phyloP scores from a whole-genome alignment of 2,113 vertebrate species.

The Myxocyprinus asiaticus region DNA sequence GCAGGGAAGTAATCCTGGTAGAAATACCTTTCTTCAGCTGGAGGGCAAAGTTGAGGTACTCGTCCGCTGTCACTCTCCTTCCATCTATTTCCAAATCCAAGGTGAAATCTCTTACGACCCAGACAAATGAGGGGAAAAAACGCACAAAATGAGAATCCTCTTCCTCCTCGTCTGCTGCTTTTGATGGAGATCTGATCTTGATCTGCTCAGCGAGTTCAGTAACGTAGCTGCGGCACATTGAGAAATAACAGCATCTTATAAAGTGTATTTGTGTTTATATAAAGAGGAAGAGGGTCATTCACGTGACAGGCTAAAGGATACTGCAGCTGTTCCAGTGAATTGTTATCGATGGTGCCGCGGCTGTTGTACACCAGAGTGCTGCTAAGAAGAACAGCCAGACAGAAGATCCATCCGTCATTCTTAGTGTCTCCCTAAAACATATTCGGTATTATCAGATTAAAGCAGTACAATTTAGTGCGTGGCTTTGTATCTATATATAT shows the following conservation, averaged over 20 bases:
- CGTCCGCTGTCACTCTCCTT: slow-evolving; percentile 42
- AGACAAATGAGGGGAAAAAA: slow-evolving; percentile 75
- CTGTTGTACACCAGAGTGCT: slow-evolving; percentile 66
- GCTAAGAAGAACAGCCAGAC: slow-evolving; percentile 62
- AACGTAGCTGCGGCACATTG: slow-evolving; percentile 62
- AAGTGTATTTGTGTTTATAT: neutral
- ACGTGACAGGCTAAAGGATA: slow-evolving; percentile 6
- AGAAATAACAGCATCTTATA: slow-evolving; percentile 13
- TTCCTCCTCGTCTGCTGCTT: slow-evolving; percentile 15
- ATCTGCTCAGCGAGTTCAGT: slow-evolving; percentile 69
- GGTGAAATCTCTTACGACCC: slow-evolving; percentile 72
- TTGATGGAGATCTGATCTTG: slow-evolving; percentile 59
- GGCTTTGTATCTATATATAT: no score
- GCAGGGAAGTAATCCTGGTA: neutral
- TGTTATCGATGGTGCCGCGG: slow-evolving; percentile 53
- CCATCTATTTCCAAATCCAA: slow-evolving; percentile 52
- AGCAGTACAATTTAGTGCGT: no score
- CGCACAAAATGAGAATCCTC: slow-evolving; percentile 57
- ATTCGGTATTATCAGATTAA: neutral
- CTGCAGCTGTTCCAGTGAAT: slow-evolving; percentile 34
- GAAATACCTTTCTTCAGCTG: slow-evolving; percentile 52
- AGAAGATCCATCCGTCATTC: slow-evolving; percentile 69
- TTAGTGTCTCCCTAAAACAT: slow-evolving; percentile 54
- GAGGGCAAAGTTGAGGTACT: slow-evolving; percentile 60
- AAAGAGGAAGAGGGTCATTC: neutral